Base-by-base conservation (phyloP, 2,888 invertebrate genomes). In the Ochlodes sylvanus region DNA sequence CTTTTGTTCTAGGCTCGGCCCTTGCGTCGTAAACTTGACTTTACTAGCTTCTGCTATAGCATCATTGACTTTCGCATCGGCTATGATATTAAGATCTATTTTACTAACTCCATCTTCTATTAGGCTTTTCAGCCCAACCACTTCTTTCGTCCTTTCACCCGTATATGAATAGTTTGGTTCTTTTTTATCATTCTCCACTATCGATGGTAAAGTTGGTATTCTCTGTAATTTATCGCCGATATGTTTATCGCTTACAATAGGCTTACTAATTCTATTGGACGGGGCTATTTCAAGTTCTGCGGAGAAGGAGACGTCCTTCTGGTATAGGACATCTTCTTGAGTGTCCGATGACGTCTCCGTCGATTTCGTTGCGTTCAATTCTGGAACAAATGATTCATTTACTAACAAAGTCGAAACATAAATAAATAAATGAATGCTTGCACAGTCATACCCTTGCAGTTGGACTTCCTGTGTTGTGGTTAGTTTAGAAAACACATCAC, bases 271-370 rank as follows among this genome's bases (percentile, higher is more conserved):
- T 85, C 87, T 92, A 92, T 76, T 90, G 91, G 91, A 92, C 88
- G 93, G 91, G 64, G 94, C 92, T 78, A 93, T 87, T 81, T 95
- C 95, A 84, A 96, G 91, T 87, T 96, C 96, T 41, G 96, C 96
- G 73, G 96, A 96, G 86, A 97, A 96, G 61, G 96, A 96, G 4
- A 96, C 96, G 78, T 96, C 97, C 86, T 96, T 97, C 86, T 96
- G 96, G 79, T 96, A 96, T 44, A 97, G 89, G 70, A 97, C 95
- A 84, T 96, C 96, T 82, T 95, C 95, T 78, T 94, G 95, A 61
- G 94, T 92, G 76, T 94, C 94, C 44, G 83, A 74, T 0, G 87
- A 83, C 54, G 85, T 83, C 63, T 95, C 94, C 70, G 95, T 94
- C 72, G 94, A 92, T 78, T 94, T 94, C 67, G 97, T 96, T 73